Conservation (phyloP, 2,113 vertebrate genomes). For the Cavia porcellus region DNA sequence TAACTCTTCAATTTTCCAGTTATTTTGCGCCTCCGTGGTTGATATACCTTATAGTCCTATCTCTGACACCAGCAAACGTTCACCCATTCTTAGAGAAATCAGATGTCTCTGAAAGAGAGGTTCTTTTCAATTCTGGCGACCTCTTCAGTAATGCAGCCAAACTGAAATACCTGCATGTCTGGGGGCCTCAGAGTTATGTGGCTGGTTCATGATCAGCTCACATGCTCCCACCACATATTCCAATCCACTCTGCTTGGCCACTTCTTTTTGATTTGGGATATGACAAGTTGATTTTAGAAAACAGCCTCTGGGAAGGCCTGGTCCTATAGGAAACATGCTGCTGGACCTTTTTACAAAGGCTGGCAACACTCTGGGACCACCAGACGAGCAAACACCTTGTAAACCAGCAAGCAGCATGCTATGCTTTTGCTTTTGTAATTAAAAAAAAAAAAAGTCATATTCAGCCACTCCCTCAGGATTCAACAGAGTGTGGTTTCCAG, state of each 20-base stretch:
- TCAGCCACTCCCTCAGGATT: not conserved
- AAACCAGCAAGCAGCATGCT: not conserved
- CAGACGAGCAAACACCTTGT: not conserved
- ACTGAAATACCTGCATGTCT: not conserved
- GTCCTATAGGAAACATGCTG: not conserved
- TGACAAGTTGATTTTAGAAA: not conserved
- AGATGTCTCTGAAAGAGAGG: not conserved
- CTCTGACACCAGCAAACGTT: not conserved
- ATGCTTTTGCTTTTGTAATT: not conserved
- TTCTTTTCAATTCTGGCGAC: not conserved
- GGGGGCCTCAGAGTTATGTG: rapidly evolving
- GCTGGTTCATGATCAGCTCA: not conserved
- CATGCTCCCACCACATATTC: not conserved
- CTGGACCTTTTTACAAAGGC: not conserved
- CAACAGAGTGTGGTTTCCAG: not conserved
- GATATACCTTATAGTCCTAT: not conserved
- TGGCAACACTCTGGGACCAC: not conserved
- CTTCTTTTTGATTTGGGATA: not conserved
- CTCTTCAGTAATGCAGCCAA: too few species aligned
- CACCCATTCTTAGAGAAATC: not conserved
- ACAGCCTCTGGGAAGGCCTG: not conserved
- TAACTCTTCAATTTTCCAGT: not conserved
- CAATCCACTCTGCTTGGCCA: not conserved
- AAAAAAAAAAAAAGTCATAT: not conserved
- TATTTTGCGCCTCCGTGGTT: not conserved